Base-by-base conservation (phyloP, 2,797 vertebrate species). In the Enteromius unitaeniatus region DNA sequence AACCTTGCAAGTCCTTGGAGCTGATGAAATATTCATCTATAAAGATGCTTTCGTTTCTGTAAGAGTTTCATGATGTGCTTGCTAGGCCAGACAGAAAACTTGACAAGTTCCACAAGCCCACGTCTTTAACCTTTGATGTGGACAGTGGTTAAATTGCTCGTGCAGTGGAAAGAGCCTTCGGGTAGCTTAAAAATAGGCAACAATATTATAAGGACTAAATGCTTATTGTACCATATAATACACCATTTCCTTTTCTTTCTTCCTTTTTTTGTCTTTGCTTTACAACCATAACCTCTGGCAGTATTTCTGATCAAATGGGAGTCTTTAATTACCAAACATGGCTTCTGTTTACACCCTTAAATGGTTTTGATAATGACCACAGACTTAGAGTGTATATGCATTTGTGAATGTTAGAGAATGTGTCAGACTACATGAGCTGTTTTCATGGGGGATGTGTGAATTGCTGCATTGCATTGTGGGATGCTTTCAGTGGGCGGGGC, bases 101-200 rank as follows among this genome's bases (percentile, higher is more conserved):
- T 86, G 88, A 91, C 89, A 91, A 89, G 91, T 91, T 89, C 87
- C 88, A 89, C 90, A 88, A 92, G 91, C 91, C 87, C 86, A 79
- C 60, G 2, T 91, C 23, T 47, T 26, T 64, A 53, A n/a, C 77
- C 37, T 79, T 74, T 83, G 83, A 88, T 84, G 81, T 67, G 58
- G 69, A 84, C 72, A 67, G 64, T 70, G 31, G 75, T 79, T 77
- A 51, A 26, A 47, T 73, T 53, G 78, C 79, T 81, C 6, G 26
- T 81, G 88, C 83, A 88, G 88, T 91, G 86, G 75, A 89, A 85
- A 81, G n/a, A 84, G 89, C 89, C 19, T 45, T 37, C 19, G 89
- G 90, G 91, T 86, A 87, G 51, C 86, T 91, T 89, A 79, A 87
- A 92, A 93, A 93, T 93, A 91, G 90, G 85, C 92, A 89, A 87